Conservation (phyloP, 2,888 invertebrate genomes). For the Chrysopilus asiliformis region DNA sequence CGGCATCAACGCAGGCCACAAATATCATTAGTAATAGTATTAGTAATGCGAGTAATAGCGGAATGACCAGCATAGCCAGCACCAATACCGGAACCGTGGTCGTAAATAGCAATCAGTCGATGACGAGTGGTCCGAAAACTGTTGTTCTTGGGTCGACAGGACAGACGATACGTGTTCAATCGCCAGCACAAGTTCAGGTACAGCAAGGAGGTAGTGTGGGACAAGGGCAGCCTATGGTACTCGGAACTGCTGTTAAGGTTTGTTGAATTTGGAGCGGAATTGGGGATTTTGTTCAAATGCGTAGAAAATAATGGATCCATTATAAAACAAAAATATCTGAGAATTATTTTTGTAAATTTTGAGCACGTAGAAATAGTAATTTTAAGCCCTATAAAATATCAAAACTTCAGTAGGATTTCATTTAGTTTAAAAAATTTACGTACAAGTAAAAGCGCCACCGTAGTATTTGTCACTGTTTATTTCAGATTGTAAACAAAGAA, state of each 20-base stretch:
- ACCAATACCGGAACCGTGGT: constrained; percentile 18
- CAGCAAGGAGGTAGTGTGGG: constrained; percentile 8
- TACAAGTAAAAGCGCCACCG: too few relatives aligned
- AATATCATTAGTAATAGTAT: constrained; percentile 6
- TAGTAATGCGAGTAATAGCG: constrained; percentile 8
- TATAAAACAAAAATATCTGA: too few relatives aligned
- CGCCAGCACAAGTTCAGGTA: constrained; percentile 16
- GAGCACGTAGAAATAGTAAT: too few relatives aligned
- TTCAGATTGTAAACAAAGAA: too few relatives aligned
- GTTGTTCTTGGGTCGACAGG: constrained; percentile 26
- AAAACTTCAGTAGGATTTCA: too few relatives aligned
- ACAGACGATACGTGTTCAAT: constrained; percentile 27
- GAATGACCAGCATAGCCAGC: constrained; percentile 16
- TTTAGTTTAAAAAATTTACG: too few relatives aligned
- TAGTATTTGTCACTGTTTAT: too few relatives aligned
- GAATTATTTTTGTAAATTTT: too few relatives aligned
- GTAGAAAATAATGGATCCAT: too few relatives aligned
- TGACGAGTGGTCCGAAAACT: constrained; percentile 21
- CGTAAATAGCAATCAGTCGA: constrained; percentile 14
- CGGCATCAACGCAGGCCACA: constrained; percentile 3
- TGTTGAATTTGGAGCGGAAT: too few relatives aligned
- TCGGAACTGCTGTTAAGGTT: constrained; percentile 16
- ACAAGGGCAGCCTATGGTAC: constrained; percentile 9
- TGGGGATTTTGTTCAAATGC: too few relatives aligned
- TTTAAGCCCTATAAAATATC: too few relatives aligned